Conservation (phyloP, 2,797 vertebrate genomes). For the Ciconia nigra region DNA sequence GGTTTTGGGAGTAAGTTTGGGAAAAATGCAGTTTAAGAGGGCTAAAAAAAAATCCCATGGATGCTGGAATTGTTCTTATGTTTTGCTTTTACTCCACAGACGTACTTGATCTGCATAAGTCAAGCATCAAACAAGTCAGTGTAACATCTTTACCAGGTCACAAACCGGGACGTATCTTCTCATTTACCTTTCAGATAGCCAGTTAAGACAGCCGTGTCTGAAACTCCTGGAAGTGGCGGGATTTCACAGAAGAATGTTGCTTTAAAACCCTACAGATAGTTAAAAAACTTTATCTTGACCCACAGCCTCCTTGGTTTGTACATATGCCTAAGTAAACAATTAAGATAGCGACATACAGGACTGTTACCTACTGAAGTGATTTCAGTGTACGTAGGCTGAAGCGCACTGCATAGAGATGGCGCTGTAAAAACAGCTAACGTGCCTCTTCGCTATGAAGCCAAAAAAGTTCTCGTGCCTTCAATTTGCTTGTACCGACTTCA, state of each 20-base stretch:
- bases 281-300: neutral
- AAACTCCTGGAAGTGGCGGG: neutral
- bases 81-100: neutral
- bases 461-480: neutral
- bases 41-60: neutral
- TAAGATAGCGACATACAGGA: accelerated
- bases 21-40: neutral
- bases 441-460: neutral
- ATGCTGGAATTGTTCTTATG: neutral
- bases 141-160: neutral
- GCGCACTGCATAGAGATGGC: accelerated
- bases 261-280: neutral
- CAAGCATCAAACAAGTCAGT: neutral
- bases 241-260: neutral
- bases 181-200: neutral
- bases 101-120: accelerated
- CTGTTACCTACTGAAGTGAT: accelerated
- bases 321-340: accelerated
- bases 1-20: neutral
- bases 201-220: neutral
- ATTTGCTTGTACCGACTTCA: neutral
- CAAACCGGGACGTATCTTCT: neutral
- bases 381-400: accelerated
- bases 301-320: neutral
- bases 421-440: accelerated